Evolutionary conservation across 2,888 invertebrate species (phyloP).

Genomic region (Anorthoa munda): DNA sequence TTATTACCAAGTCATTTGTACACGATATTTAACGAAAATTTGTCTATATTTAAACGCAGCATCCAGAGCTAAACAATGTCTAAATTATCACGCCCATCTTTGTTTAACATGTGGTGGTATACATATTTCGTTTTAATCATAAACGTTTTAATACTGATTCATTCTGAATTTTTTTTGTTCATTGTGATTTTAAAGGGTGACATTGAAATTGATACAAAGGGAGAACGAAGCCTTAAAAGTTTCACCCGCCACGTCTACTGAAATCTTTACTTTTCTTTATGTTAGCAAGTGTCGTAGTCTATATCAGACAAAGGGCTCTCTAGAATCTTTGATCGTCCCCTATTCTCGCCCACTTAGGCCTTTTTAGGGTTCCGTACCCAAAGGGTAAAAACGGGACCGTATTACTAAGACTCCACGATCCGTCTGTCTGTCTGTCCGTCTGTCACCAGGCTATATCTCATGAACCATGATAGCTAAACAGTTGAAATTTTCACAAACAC

Average conservation of each 20-base stretch:
- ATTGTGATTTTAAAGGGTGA: slow-evolving; percentile 6
- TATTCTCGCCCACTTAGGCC: slow-evolving; percentile 30
- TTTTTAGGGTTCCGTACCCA: no score
- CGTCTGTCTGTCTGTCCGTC: no score
- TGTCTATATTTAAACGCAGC: slow-evolving; percentile 71
- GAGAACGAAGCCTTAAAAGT: slow-evolving; percentile 24
- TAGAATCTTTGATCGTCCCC: slow-evolving; percentile 36
- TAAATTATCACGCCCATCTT: slow-evolving; percentile 64
- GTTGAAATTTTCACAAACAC: no score
- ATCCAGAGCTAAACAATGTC: slow-evolving; percentile 66
- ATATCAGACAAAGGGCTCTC: slow-evolving; percentile 44
- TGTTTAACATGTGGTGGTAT: slow-evolving; percentile 45
- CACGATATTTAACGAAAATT: slow-evolving; percentile 74
- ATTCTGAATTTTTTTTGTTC: slow-evolving; percentile 32
- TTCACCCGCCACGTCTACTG: slow-evolving; percentile 12
- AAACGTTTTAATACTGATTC: slow-evolving; percentile 17
- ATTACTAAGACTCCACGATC: no score
- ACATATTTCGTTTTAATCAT: slow-evolving; percentile 41
- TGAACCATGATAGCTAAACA: no score
- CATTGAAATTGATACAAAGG: slow-evolving; percentile 27
- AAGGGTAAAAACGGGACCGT: no score
- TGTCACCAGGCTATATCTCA: no score
- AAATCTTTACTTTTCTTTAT: slow-evolving; percentile 43
- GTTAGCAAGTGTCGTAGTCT: slow-evolving; percentile 11
- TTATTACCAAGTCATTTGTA: slow-evolving; percentile 82